These are phyloP conservation scores for Vanessa atalanta DNA, from an alignment of 1,140 invertebrate species.

Conservation along the genomic window DNA sequence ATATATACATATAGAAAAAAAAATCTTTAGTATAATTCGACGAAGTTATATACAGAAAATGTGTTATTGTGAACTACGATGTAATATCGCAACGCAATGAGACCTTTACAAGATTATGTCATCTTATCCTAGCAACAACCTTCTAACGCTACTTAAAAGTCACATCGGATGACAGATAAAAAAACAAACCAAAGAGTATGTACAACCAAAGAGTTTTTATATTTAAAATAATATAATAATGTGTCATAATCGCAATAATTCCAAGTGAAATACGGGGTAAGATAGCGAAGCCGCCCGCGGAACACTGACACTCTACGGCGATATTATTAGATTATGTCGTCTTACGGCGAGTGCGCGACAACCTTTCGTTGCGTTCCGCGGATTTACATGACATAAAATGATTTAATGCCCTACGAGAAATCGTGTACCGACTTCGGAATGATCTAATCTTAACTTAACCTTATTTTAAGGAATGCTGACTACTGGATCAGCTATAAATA, in stretches of 20 bases:
- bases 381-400: conserved; percentile 13
- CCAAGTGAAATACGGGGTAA: conserved; percentile 15
- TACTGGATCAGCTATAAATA: neutral
- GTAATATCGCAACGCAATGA: neutral
- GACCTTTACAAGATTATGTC: neutral
- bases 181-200: too few relatives aligned
- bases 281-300: conserved; percentile 18
- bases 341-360: conserved; percentile 18
- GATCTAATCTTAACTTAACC: conserved; percentile 14
- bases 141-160: neutral
- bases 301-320: conserved; percentile 11
- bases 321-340: conserved; percentile 31
- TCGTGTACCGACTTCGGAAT: conserved; percentile 1
- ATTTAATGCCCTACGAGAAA: conserved; percentile 13
- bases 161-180: neutral
- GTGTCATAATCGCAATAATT: conserved; percentile 20
- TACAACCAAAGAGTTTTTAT: too few relatives aligned
- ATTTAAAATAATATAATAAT: neutral
- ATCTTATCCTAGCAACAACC: neutral
- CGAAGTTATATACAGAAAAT: neutral
- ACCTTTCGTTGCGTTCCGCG: conserved; percentile 15
- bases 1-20: too few relatives aligned
- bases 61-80: neutral
- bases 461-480: conserved; percentile 6
- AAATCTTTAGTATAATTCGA: neutral